A percentile compares a stretch with the other conserved stretches of the same genome.
Evolutionary conservation across 2,797 vertebrate genomes (phyloP).

Genomic region (Poecilia gillii): DNA sequence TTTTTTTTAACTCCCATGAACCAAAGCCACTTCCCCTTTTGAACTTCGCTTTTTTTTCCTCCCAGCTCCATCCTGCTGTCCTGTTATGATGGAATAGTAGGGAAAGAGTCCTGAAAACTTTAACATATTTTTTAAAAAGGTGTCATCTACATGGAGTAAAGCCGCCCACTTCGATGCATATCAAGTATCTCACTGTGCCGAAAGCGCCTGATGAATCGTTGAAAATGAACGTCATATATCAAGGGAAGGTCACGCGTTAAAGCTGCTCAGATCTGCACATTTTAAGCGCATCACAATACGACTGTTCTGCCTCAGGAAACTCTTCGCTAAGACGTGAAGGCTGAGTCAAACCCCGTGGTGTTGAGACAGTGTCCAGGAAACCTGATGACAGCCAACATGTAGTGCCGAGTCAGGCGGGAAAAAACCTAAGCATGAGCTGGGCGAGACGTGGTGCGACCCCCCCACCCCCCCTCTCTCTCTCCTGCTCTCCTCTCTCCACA

Average conservation of each 20-base stretch:
- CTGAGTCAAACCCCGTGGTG: conserved; percentile 31
- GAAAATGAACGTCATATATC: conserved; percentile 55
- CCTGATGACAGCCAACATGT: conserved; percentile 71
- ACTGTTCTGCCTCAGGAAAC: not conserved
- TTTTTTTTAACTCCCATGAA: conserved; percentile 19
- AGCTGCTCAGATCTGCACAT: not conserved
- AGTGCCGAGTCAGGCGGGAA: conserved; percentile 65
- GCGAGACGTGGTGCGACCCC: conserved; percentile 68
- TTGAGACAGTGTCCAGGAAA: conserved; percentile 37
- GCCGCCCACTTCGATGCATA: conserved; percentile 40
- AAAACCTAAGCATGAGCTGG: conserved; percentile 54
- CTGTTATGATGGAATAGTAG: conserved; percentile 13
- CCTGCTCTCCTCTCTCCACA: conserved; percentile 54
- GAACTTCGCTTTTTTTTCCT: not conserved
- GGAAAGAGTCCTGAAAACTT: conserved; percentile 15
- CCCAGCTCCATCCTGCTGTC: not conserved
- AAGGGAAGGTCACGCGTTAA: conserved; percentile 63
- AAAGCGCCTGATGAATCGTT: conserved; percentile 56
- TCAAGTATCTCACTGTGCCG: conserved; percentile 42
- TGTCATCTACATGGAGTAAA: conserved; percentile 12
- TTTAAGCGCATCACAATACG: not conserved
- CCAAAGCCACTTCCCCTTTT: not conserved
- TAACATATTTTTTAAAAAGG: conserved; percentile 9
- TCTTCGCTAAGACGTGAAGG: not conserved
- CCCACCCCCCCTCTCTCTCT: conserved; percentile 25